phyloP scores from a whole-genome alignment of 2,113 vertebrate genomes.

The Spilogale gracilis region DNA sequence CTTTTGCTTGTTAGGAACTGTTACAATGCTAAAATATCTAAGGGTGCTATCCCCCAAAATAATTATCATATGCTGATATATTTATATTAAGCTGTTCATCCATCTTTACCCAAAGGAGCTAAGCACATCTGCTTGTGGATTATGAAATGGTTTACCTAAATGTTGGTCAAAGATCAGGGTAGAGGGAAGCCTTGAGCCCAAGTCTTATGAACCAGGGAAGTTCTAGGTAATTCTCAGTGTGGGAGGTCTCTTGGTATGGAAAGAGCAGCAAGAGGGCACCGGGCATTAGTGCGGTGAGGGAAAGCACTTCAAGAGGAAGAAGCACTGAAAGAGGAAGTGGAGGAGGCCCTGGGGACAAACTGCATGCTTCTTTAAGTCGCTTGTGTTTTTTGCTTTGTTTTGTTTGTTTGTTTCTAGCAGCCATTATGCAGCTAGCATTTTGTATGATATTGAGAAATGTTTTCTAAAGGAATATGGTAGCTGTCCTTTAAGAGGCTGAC shows the following conservation, averaged over 20 bases:
- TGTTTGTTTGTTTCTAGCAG: not conserved
- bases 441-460: not conserved
- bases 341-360: not conserved
- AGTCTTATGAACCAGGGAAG: not conserved
- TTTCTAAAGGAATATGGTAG: not conserved
- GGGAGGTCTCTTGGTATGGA: not conserved
- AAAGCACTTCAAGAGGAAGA: not conserved
- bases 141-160: not conserved
- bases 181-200: not conserved
- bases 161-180: not conserved
- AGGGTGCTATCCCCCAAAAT: not conserved
- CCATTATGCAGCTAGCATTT: not conserved
- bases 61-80: not conserved
- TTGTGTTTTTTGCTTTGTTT: not conserved
- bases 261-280: not conserved
- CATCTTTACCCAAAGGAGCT: not conserved
- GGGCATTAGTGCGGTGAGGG: not conserved
- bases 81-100: not conserved
- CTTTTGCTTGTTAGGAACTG: not conserved
- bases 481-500: not conserved
- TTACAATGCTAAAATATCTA: not conserved
- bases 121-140: not conserved
- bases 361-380: not conserved
- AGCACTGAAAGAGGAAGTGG: slow-evolving; percentile 67
- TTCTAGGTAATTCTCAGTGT: not conserved